Evolutionary conservation across 64 coral and sea anemone species (phyloP).

Genomic region (Montipora capricornis): DNA sequence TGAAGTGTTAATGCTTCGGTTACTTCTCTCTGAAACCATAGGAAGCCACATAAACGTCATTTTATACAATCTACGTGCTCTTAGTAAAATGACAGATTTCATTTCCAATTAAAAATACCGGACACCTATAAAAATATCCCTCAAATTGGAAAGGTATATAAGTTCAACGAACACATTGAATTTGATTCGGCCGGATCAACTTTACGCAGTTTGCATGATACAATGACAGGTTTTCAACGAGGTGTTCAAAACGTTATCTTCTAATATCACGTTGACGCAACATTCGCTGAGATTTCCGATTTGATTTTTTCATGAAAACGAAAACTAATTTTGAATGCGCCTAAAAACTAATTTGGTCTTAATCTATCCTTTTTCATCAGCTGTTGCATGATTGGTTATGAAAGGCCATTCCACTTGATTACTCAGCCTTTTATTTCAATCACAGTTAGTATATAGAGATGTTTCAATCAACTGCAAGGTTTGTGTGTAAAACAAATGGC

Average conservation of each 20-base stretch:
- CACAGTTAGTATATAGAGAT: too few species aligned
- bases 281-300: neutral
- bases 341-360: neutral
- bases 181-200: too few species aligned
- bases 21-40: neutral
- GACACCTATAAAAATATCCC: conserved; percentile 12
- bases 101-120: neutral
- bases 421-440: too few species aligned
- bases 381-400: neutral
- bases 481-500: neutral
- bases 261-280: neutral
- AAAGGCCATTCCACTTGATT: conserved; percentile 9
- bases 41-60: neutral
- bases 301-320: neutral
- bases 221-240: neutral
- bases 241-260: neutral
- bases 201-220: too few species aligned
- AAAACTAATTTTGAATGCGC: neutral
- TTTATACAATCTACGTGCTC: neutral
- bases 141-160: neutral
- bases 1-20: neutral
- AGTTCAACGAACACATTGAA: neutral
- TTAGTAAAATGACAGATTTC: neutral
- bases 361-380: neutral
- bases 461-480: too few species aligned